phyloP scores from a whole-genome alignment of 2,888 invertebrate genomes.

The Arrhopalites spinosus region DNA sequence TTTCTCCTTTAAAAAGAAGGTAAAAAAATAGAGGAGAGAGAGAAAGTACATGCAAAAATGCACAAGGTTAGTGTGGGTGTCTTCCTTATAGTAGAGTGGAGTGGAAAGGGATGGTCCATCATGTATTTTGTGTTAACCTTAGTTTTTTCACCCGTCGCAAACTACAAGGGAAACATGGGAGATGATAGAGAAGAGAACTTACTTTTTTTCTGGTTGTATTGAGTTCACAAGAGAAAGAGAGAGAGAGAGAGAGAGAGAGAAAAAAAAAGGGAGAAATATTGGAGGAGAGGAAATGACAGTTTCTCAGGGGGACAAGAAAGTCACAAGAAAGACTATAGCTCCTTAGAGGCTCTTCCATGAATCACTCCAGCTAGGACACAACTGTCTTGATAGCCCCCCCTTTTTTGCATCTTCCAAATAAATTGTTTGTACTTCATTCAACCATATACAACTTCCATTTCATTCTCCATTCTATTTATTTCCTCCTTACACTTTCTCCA shows the following conservation, averaged over 20 bases:
- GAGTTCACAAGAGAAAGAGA: constrained; percentile 3
- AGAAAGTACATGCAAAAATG: too few relatives aligned
- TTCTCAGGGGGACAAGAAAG: constrained; percentile 44
- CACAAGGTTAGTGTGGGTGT: background rate
- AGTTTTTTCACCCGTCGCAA: too few relatives aligned
- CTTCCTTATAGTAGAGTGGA: background rate
- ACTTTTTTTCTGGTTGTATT: background rate
- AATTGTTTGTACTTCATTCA: constrained; percentile 33
- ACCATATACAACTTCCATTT: constrained; percentile 27
- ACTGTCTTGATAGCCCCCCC: constrained; percentile 27
- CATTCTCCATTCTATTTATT: constrained; percentile 26
- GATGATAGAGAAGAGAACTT: background rate
- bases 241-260: background rate
- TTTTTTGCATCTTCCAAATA: constrained; percentile 34
- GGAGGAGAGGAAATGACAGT: constrained; percentile 41
- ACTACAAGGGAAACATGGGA: background rate
- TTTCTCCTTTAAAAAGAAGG: too few relatives aligned
- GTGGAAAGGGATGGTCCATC: background rate
- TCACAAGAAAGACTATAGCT: constrained; percentile 43
- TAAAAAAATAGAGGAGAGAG: too few relatives aligned
- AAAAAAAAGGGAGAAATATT: constrained; percentile 23
- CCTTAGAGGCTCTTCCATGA: constrained; percentile 46
- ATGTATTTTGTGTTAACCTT: background rate
- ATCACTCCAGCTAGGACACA: constrained; percentile 41
- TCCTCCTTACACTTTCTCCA: background rate